Percentiles rank a stretch among this genome's conserved stretches.
phyloP scores from a whole-genome alignment of 1,140 invertebrate genomes.

The Contarinia nasturtii region DNA sequence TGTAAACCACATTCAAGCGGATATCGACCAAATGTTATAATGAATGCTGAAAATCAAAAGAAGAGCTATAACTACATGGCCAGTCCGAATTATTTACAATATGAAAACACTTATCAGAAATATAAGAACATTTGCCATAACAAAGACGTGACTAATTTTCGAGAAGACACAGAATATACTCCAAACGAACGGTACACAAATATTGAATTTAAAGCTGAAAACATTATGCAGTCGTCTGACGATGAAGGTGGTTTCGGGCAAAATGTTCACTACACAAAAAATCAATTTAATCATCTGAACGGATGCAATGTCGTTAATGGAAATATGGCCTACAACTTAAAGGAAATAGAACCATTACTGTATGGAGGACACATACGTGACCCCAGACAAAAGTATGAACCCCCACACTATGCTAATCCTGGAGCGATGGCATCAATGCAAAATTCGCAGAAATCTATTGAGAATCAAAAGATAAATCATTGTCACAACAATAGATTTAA shows the following conservation, averaged over 20 bases:
- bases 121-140: slow-evolving; percentile 1
- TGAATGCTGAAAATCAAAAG: neutral
- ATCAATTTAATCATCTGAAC: too few species aligned
- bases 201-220: too few species aligned
- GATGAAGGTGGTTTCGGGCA: too few species aligned
- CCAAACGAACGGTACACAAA: too few species aligned
- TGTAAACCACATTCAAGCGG: too few species aligned
- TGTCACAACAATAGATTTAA: slow-evolving; percentile 18
- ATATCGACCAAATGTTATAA: slow-evolving; percentile 2
- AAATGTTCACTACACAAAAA: too few species aligned
- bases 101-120: slow-evolving; percentile 1
- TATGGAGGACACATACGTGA: too few species aligned
- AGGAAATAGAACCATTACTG: too few species aligned
- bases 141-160: neutral
- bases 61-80: neutral
- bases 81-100: neutral
- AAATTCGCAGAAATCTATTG: slow-evolving; percentile 4
- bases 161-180: neutral
- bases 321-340: too few species aligned
- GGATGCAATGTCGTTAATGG: too few species aligned
- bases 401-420: slow-evolving; percentile 28
- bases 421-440: slow-evolving; percentile 27
- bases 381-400: slow-evolving; percentile 21
- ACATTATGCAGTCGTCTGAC: too few species aligned
- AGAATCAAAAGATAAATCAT: too few species aligned